Evolutionary conservation across 2,113 vertebrate genomes (phyloP).

Genomic region (Plestiodon gilberti): DNA sequence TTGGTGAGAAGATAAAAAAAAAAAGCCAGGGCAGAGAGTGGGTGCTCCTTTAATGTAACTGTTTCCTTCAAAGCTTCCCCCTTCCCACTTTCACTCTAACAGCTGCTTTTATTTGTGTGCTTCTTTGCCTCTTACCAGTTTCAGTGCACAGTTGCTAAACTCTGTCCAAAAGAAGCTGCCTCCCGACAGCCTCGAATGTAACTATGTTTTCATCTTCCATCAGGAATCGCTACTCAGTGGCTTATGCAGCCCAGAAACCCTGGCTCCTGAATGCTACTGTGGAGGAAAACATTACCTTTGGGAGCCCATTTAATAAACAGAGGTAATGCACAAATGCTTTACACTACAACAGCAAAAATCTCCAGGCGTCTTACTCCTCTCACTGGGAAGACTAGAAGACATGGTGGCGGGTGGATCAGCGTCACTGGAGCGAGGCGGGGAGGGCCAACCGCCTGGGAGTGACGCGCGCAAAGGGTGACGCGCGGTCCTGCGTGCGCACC

Average conservation of each 20-base stretch:
- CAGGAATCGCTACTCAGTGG: constrained; percentile 93
- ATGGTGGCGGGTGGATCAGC: too few relatives aligned
- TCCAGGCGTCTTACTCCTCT: not conserved
- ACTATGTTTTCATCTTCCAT: constrained; percentile 62
- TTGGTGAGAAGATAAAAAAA: not conserved
- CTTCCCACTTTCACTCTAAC: constrained; percentile 35
- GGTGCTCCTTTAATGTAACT: constrained; percentile 56
- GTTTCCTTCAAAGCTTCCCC: constrained; percentile 37
- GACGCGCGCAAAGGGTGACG: too few relatives aligned
- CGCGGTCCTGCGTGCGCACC: too few relatives aligned
- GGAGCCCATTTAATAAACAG: constrained; percentile 93
- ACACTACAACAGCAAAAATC: not conserved
- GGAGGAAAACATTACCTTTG: constrained; percentile 98
- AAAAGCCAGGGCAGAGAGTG: constrained; percentile 42
- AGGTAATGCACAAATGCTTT: constrained; percentile 76
- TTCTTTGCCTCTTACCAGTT: constrained; percentile 10
- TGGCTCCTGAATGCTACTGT: constrained; percentile 97
- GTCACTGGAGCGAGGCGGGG: too few relatives aligned
- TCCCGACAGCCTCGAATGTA: not conserved
- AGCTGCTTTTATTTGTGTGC: constrained; percentile 14
- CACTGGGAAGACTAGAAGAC: not conserved
- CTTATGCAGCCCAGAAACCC: constrained; percentile 96
- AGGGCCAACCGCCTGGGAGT: too few relatives aligned
- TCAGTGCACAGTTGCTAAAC: not conserved
- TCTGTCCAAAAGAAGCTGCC: not conserved